Evolutionary conservation across 1,140 invertebrate species (phyloP).

Genomic region (Drosophila sturtevanti): DNA sequence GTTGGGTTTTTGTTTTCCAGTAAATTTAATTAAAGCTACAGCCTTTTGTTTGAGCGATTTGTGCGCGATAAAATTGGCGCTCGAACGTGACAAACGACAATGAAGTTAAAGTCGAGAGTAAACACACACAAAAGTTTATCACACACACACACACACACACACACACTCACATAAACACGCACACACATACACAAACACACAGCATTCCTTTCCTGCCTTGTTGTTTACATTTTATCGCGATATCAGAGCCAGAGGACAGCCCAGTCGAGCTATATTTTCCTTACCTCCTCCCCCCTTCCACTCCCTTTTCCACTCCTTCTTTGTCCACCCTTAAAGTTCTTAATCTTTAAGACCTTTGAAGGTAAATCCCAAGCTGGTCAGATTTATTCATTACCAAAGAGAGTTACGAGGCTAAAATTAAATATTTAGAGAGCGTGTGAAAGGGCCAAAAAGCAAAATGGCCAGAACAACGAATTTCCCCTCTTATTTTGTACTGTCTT

Average conservation of each 20-base stretch:
- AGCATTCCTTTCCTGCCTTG: not conserved
- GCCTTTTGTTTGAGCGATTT: slow-evolving; percentile 36
- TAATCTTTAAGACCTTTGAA: not conserved
- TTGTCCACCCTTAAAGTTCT: not conserved
- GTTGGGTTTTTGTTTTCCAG: slow-evolving; percentile 9
- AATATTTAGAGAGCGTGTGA: slow-evolving; percentile 44
- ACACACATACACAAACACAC: no score
- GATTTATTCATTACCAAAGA: slow-evolving; percentile 47
- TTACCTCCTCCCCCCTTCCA: not conserved
- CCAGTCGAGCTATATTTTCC: not conserved
- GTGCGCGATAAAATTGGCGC: slow-evolving; percentile 67
- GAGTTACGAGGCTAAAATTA: slow-evolving; percentile 37
- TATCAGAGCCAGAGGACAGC: not conserved
- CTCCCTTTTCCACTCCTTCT: no score
- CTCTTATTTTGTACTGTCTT: no score
- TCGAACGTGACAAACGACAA: slow-evolving; percentile 68
- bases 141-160: not conserved
- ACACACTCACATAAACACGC: not conserved
- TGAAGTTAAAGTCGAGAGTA: slow-evolving; percentile 51
- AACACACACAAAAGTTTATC: slow-evolving; percentile 42
- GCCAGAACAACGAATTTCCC: no score
- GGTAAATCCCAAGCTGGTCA: slow-evolving; percentile 45
- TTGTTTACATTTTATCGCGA: slow-evolving; percentile 15
- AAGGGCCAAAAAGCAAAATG: slow-evolving; percentile 9
- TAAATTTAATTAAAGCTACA: slow-evolving; percentile 59